These are phyloP conservation scores for Trinorchestia longiramus DNA, from an alignment of 1,140 invertebrate species.

Conservation along the genomic window DNA sequence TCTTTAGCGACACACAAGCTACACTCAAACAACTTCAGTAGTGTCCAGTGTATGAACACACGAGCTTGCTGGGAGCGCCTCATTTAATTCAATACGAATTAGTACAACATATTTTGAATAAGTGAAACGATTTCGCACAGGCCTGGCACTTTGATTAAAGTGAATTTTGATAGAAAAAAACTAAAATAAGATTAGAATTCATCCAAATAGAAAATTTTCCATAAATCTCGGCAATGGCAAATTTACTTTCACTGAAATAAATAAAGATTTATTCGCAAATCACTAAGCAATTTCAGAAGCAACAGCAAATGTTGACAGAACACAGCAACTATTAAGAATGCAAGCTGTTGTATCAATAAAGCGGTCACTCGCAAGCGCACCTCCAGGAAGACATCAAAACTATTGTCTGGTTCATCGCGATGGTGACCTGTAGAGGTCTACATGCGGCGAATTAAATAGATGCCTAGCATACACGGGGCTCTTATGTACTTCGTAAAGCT, in stretches of 20 bases:
- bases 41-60: neutral
- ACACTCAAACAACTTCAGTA: neutral
- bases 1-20: neutral
- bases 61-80: neutral
- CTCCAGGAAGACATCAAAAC: conserved; percentile 51
- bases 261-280: neutral
- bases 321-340: neutral
- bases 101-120: neutral
- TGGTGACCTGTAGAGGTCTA: neutral
- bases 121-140: neutral
- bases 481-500: conserved; percentile 31
- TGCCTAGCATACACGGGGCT: conserved; percentile 13
- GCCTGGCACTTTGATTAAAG: neutral
- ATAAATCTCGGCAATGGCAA: neutral
- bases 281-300: neutral
- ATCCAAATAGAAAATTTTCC: neutral
- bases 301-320: neutral
- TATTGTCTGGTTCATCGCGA: conserved; percentile 46
- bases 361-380: neutral
- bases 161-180: neutral
- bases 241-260: neutral
- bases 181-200: neutral
- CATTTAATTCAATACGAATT: neutral
- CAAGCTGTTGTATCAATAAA: neutral
- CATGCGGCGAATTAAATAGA: conserved; percentile 37